Evolutionary conservation across 2,113 vertebrate genomes (phyloP).

Genomic region (Hippocampus guttulatus): DNA sequence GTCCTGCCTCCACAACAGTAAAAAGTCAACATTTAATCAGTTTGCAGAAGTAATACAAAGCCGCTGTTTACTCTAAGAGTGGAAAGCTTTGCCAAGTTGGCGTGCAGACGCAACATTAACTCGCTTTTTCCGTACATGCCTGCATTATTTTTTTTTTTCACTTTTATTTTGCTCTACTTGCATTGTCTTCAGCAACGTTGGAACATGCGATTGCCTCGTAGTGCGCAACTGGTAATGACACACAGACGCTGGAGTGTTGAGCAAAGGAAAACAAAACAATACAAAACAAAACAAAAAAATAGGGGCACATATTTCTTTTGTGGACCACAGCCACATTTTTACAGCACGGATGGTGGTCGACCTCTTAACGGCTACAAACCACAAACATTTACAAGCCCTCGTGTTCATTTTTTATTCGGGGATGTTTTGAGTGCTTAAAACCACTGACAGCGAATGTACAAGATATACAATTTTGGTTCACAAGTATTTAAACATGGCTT

Average conservation of each 20-base stretch:
- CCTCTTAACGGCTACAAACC: constrained; percentile 6
- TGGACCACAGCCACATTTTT: not conserved
- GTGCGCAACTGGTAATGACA: constrained; percentile 4
- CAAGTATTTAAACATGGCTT: no score
- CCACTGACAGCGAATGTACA: not conserved
- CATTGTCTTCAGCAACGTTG: constrained; percentile 49
- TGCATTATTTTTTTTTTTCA: constrained; percentile 13
- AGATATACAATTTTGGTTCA: not conserved
- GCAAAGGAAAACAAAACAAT: constrained; percentile 8
- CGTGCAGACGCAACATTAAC: constrained; percentile 54
- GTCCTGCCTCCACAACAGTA: constrained; percentile 34
- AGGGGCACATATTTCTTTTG: not conserved
- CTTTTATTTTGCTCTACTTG: constrained; percentile 53
- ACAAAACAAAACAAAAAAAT: no score
- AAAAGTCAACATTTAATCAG: constrained; percentile 50
- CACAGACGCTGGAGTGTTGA: constrained; percentile 27
- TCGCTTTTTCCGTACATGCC: constrained; percentile 68
- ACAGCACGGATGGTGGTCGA: constrained; percentile 4
- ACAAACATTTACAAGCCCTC: constrained; percentile 27
- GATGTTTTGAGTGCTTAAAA: not conserved
- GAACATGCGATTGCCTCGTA: constrained; percentile 26
- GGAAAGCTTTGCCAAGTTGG: constrained; percentile 63
- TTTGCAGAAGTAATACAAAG: constrained; percentile 57
- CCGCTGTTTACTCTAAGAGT: constrained; percentile 63
- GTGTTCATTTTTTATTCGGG: constrained; percentile 5